phyloP scores from a whole-genome alignment of 2,888 invertebrate species.

The Apamea crenata region DNA sequence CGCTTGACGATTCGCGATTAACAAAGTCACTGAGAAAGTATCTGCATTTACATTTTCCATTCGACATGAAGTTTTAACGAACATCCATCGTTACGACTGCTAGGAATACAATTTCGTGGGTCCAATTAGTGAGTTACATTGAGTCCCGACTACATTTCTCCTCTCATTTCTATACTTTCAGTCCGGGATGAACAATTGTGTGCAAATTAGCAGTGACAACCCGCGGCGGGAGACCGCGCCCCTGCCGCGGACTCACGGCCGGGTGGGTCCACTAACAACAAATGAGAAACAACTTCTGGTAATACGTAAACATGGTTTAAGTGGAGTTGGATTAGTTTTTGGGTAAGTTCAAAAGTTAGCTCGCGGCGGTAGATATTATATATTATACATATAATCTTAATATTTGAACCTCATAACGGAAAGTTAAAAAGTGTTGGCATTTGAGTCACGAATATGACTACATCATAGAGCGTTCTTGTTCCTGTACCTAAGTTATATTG shows the following conservation, averaged over 20 bases:
- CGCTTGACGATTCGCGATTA: constrained; percentile 72
- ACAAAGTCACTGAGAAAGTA: constrained; percentile 74
- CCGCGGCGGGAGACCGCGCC: constrained; percentile 78
- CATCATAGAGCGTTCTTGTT: background rate
- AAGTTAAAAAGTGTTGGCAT: too few relatives aligned
- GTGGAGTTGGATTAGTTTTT: constrained; percentile 19
- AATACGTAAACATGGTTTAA: constrained; percentile 12
- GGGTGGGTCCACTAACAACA: constrained; percentile 23
- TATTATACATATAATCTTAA: too few relatives aligned
- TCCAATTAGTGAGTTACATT: constrained; percentile 85
- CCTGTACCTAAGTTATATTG: background rate
- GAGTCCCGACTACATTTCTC: constrained; percentile 81
- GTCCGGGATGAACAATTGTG: constrained; percentile 87
- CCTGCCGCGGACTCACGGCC: constrained; percentile 74
- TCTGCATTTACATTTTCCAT: constrained; percentile 77
- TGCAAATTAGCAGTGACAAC: constrained; percentile 88
- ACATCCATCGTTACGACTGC: constrained; percentile 75
- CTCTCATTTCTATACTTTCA: constrained; percentile 86
- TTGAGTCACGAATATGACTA: background rate
- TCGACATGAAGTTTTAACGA: constrained; percentile 80
- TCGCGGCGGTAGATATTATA: background rate
- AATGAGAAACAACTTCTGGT: constrained; percentile 10
- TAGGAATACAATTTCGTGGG: constrained; percentile 78
- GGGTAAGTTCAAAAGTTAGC: background rate
- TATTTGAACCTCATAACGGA: background rate